These are phyloP conservation scores for Trichosurus vulpecula DNA, from an alignment of 2,797 vertebrate genomes.

Conservation along the genomic window DNA sequence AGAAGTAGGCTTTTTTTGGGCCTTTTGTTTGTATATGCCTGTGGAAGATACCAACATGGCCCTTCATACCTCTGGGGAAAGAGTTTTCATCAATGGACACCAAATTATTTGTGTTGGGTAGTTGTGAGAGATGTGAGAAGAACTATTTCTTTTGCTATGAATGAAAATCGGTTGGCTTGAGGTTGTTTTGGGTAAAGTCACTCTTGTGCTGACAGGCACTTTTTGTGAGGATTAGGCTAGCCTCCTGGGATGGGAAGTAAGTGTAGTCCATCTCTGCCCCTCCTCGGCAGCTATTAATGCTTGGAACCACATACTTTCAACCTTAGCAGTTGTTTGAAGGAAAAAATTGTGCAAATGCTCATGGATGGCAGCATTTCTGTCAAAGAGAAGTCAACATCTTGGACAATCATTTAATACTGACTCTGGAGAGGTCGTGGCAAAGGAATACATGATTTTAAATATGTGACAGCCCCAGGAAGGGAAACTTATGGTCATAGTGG, in stretches of 20 bases:
- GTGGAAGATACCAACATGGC: not conserved
- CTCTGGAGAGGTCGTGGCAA: not conserved
- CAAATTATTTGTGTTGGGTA: not conserved
- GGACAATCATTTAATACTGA: not conserved
- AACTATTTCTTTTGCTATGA: not conserved
- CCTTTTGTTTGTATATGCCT: not conserved
- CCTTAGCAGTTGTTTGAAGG: not conserved
- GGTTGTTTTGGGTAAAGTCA: not conserved
- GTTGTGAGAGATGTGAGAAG: not conserved
- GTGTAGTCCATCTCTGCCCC: not conserved
- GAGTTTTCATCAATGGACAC: not conserved
- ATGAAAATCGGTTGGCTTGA: not conserved
- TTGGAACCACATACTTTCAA: not conserved
- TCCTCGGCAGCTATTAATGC: not conserved
- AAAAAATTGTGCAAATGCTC: not conserved
- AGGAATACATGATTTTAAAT: not conserved
- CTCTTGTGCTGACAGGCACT: not conserved
- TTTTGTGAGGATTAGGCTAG: not conserved
- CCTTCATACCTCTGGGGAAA: not conserved
- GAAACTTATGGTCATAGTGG: not conserved
- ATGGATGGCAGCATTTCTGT: not conserved
- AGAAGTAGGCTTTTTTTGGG: not conserved
- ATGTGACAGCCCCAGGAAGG: not conserved
- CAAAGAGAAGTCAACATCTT: not conserved
- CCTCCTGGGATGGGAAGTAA: not conserved